A percentile compares a stretch with the other conserved stretches of the same genome.
These are phyloP conservation scores for Poecilia gillii DNA, from an alignment of 2,797 vertebrate species.

Conservation along the genomic window DNA sequence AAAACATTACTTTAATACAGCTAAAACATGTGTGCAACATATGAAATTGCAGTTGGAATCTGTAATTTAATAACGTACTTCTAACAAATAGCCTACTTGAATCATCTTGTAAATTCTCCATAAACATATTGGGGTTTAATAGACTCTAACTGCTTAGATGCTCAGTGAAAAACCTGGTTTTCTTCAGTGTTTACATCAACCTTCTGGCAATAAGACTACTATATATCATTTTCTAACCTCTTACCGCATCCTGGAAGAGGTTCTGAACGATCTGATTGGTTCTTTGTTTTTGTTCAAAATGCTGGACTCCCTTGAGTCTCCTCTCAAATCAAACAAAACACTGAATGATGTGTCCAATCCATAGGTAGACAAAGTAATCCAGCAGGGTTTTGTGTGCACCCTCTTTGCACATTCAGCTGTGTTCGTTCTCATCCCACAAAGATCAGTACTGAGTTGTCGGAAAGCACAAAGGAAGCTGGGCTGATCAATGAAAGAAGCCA, in stretches of 20 bases:
- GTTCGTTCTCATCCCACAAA: background rate
- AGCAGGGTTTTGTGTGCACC: background rate
- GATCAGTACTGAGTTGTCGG: background rate
- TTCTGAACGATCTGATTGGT: background rate
- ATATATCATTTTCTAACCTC: background rate
- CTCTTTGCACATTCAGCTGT: conserved; percentile 1
- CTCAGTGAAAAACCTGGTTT: background rate
- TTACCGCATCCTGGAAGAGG: background rate
- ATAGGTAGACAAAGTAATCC: background rate
- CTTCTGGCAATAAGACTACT: background rate
- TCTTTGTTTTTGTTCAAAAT: background rate
- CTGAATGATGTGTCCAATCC: background rate
- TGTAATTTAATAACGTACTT: background rate
- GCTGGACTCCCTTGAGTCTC: background rate
- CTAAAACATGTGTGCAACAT: background rate
- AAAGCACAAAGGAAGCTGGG: background rate
- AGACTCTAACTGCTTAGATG: background rate
- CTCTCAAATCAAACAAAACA: background rate
- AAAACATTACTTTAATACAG: background rate
- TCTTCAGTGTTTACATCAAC: background rate
- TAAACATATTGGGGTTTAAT: background rate
- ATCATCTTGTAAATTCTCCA: background rate
- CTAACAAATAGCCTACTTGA: background rate
- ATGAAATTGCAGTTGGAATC: background rate
- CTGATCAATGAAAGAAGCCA: background rate